These are phyloP conservation scores for Macropodus opercularis DNA, from an alignment of 2,797 vertebrate genomes.

Conservation along the genomic window DNA sequence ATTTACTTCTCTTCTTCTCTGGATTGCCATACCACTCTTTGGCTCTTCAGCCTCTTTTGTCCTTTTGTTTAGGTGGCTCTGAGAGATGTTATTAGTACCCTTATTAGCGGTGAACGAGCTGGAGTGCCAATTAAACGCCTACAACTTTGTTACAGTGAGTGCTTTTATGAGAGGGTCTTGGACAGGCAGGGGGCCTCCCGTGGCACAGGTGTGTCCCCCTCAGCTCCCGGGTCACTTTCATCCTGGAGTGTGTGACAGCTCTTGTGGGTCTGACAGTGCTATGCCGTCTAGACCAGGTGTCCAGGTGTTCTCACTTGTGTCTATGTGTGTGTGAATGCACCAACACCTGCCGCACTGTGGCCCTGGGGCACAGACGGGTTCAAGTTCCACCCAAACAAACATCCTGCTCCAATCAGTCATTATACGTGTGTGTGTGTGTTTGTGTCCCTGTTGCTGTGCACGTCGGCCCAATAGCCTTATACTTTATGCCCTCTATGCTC, in stretches of 20 bases:
- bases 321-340: constrained; percentile 10
- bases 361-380: constrained; percentile 75
- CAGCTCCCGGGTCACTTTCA: constrained; percentile 72
- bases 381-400: constrained; percentile 79
- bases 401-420: constrained; percentile 58
- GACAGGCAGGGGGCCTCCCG: constrained; percentile 57
- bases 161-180: constrained; percentile 64
- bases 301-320: constrained; percentile 68
- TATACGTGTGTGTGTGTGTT: constrained; percentile 23
- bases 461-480: constrained; percentile 53
- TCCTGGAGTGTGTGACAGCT: constrained; percentile 74
- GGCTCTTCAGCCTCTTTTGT: constrained; percentile 37
- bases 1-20: constrained; percentile 40
- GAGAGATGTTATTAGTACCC: constrained; percentile 58
- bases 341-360: constrained; percentile 74
- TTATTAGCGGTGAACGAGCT: constrained; percentile 53
- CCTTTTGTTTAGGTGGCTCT: constrained; percentile 52
- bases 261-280: constrained; percentile 60
- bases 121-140: constrained; percentile 71
- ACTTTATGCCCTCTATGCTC: constrained; percentile 53
- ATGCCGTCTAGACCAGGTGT: constrained; percentile 60
- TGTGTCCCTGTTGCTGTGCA: constrained; percentile 9
- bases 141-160: constrained; percentile 64
- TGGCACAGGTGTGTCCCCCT: constrained; percentile 79
- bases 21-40: constrained; percentile 27